Percentiles rank a stretch among this genome's conserved stretches.
Conservation (phyloP, 1,140 invertebrate species). For the Ectropis grisescens region DNA sequence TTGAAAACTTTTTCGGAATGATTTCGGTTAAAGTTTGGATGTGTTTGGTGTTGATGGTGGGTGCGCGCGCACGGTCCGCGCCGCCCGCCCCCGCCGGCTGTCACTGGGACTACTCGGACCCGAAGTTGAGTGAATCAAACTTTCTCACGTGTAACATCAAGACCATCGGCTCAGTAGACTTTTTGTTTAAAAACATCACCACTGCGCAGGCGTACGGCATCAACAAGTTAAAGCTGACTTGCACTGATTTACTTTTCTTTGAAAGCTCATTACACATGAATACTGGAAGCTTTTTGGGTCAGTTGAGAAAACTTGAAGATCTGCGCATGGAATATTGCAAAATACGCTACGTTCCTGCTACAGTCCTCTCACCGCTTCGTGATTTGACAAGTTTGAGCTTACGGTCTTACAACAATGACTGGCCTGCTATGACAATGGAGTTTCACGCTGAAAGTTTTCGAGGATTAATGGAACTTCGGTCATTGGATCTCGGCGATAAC, state of each 20-base stretch:
- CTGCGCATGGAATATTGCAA: constrained; percentile 85
- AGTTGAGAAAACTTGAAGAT: constrained; percentile 72
- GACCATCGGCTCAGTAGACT: constrained; percentile 79
- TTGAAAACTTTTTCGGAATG: constrained; percentile 57
- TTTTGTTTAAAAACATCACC: constrained; percentile 79
- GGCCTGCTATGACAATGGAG: constrained; percentile 85
- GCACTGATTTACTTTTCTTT: constrained; percentile 84
- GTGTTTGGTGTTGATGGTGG: constrained; percentile 48
- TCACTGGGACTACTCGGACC: constrained; percentile 75
- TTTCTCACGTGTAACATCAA: constrained; percentile 79
- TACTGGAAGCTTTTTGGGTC: constrained; percentile 75
- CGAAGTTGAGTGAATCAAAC: constrained; percentile 69
- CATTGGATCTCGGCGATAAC: constrained; percentile 83
- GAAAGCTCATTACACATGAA: constrained; percentile 79
- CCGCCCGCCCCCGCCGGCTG: constrained; percentile 75
- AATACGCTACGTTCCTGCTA: constrained; percentile 80
- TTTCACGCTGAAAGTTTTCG: constrained; percentile 80
- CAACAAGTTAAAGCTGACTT: constrained; percentile 79
- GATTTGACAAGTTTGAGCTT: constrained; percentile 80
- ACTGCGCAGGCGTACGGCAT: constrained; percentile 77
- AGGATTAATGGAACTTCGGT: constrained; percentile 77
- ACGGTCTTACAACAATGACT: constrained; percentile 83
- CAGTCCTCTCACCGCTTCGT: constrained; percentile 76
- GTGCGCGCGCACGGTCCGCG: constrained; percentile 61
- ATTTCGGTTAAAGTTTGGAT: constrained; percentile 66